Percentiles rank a stretch among this genome's conserved stretches.
phyloP scores from a whole-genome alignment of 2,113 vertebrate species.

The Climacteris rufus region DNA sequence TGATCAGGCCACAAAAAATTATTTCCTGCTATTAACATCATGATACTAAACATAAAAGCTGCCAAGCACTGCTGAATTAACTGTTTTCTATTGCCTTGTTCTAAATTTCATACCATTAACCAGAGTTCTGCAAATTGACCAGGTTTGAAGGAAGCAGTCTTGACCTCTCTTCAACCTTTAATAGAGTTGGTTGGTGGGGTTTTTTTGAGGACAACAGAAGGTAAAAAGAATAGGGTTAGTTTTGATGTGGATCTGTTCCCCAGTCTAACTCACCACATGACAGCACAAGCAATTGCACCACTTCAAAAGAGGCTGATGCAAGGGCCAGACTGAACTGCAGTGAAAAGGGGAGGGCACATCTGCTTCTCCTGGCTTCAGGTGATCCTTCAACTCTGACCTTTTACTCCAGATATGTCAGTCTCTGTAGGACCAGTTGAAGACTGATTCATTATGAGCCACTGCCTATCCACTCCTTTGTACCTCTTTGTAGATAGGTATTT shows the following conservation, averaged over 20 bases:
- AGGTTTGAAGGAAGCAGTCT: neutral
- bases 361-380: neutral
- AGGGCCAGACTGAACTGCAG: neutral
- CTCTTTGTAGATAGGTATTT: neutral
- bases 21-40: neutral
- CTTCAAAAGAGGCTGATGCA: neutral
- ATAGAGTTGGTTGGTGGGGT: accelerated
- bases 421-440: neutral
- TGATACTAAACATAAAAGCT: neutral
- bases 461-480: neutral
- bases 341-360: neutral
- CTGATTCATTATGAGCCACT: neutral
- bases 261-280: neutral
- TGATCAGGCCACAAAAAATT: neutral
- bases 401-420: neutral
- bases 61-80: neutral
- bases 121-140: neutral
- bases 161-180: neutral
- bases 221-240: neutral
- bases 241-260: neutral
- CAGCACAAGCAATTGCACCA: neutral
- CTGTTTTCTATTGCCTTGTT: neutral
- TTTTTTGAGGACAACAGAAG: neutral
- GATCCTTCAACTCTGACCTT: neutral
- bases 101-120: neutral